Base-by-base conservation (phyloP, 2,113 vertebrate species). In the Gobius niger region DNA sequence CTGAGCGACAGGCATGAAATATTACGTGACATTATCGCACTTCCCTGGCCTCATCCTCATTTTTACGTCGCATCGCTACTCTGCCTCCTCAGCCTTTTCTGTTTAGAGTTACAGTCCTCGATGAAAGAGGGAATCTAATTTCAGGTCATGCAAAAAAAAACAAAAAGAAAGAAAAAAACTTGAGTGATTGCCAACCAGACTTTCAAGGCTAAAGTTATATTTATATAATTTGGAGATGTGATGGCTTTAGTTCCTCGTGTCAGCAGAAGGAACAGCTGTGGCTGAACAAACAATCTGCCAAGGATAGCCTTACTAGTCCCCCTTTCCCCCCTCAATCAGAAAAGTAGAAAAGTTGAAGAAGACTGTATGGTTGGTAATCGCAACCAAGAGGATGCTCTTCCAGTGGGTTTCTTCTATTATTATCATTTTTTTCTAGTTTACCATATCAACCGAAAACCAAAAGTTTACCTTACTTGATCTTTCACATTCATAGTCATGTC, bases 1-100 rank as follows among this genome's bases (percentile, higher is more conserved):
- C 8, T 44, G 74, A 84, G 57, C 34, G 75, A 68, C 73, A 16
- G 61, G 71, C 77, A 0, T 79, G 78, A 84, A 82, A 82, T 68
- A 42, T 49, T 24, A 0, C 0, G 0, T 53, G 82, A 81, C 86
- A 0, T 72, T 71, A 82, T 78, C 77, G 1, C 72, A 8, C 1
- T 65, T 80, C 66, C 40, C 11, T 15, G 57, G 16, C 68, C 42
- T 72, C 73, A 46, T 51, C 66, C 73, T 57, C 5, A 42, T n/a
- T 75, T 75, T 51, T 2, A 13, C 66, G 56, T 47, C 8, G 47
- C 51, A 18, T 19, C 40, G 3, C 56, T 47, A 50, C 53, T 11
- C 61, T 34, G 73, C 67, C 10, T 13, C 2, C 49, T 75, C 67
- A 54, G 51, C 67, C 67, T 49, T 2, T 41, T 69, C 42, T 16